These are phyloP conservation scores for Samia ricini DNA, from an alignment of 1,140 invertebrate genomes.

Conservation along the genomic window DNA sequence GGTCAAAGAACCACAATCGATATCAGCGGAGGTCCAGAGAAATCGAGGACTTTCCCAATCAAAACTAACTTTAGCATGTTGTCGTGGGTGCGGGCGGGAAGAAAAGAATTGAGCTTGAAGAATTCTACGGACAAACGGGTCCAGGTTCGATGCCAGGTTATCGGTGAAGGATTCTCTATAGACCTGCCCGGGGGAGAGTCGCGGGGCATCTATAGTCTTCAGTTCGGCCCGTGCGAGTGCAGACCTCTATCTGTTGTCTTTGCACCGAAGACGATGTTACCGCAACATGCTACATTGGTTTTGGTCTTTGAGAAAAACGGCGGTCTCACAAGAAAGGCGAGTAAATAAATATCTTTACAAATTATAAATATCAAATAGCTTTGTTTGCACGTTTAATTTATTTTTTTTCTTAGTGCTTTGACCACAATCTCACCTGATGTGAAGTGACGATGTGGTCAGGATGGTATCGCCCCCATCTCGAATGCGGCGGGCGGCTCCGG, in stretches of 20 bases:
- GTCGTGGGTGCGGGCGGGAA: constrained; percentile 53
- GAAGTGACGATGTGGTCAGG: too few relatives aligned
- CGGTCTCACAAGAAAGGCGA: constrained; percentile 56
- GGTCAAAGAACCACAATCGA: constrained; percentile 39
- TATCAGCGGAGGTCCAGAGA: constrained; percentile 44
- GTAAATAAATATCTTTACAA: constrained; percentile 8
- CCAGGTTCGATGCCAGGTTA: constrained; percentile 53
- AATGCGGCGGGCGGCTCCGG: too few relatives aligned
- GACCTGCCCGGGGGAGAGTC: constrained; percentile 47
- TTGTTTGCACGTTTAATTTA: too few relatives aligned
- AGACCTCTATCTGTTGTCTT: constrained; percentile 51
- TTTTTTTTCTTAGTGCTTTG: too few relatives aligned
- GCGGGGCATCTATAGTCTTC: constrained; percentile 43
- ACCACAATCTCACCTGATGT: too few relatives aligned
- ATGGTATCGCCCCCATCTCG: too few relatives aligned
- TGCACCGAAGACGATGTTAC: constrained; percentile 35
- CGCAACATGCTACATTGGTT: constrained; percentile 44
- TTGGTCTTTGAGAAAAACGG: constrained; percentile 53
- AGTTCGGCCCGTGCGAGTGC: constrained; percentile 51
- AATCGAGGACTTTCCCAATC: constrained; percentile 54
- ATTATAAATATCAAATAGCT: neutral
- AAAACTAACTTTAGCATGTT: constrained; percentile 56
- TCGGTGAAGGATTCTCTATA: constrained; percentile 58
- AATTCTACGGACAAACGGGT: constrained; percentile 54
- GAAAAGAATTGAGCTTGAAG: constrained; percentile 61